A percentile compares a stretch with the other conserved stretches of the same genome.
Evolutionary conservation across 2,113 vertebrate species (phyloP).

Genomic region (Charina bottae): DNA sequence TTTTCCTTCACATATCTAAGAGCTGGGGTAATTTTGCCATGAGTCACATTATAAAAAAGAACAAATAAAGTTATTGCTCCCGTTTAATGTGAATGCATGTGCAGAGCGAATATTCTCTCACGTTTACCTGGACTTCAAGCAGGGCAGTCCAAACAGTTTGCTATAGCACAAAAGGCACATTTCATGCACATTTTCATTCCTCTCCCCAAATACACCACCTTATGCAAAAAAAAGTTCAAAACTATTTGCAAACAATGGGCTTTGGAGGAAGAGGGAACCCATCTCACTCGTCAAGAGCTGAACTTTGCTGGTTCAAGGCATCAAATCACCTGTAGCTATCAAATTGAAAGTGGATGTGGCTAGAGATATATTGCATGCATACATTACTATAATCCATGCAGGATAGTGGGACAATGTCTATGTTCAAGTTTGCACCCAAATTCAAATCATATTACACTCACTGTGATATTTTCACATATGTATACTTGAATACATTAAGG

Average conservation of each 20-base stretch:
- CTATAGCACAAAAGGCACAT: neutral
- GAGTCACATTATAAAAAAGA: slow-evolving; percentile 80
- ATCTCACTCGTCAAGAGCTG: neutral
- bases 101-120: slow-evolving; percentile 66
- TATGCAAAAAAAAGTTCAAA: neutral
- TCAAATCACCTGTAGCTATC: neutral
- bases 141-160: slow-evolving; percentile 58
- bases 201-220: neutral
- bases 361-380: neutral
- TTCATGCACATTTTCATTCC: neutral
- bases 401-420: neutral
- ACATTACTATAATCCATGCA: neutral
- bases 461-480: neutral
- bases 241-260: neutral
- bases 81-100: slow-evolving; percentile 67
- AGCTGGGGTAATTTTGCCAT: slow-evolving; percentile 77
- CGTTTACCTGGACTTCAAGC: slow-evolving; percentile 61
- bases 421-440: neutral
- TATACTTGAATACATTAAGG: neutral
- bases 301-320: neutral
- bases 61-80: slow-evolving; percentile 74
- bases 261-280: neutral
- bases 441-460: neutral
- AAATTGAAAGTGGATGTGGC: neutral
- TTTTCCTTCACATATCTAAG: slow-evolving; percentile 74